Evolutionary conservation across 2,797 vertebrate species (phyloP).

Genomic region (Pseudomugil tenellus): DNA sequence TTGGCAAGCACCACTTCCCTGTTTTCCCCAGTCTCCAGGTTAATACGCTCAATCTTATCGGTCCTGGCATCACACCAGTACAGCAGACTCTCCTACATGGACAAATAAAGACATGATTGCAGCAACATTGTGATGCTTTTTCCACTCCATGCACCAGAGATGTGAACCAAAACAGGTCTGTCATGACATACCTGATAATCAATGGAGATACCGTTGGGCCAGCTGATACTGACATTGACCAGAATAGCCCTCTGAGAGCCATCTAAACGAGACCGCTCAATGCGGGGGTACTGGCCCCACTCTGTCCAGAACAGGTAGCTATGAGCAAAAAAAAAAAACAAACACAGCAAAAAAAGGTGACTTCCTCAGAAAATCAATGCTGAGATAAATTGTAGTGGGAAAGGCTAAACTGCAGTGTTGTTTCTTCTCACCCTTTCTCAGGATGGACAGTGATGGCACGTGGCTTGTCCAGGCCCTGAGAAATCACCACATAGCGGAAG

Average conservation of each 20-base stretch:
- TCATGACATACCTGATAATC: slow-evolving; percentile 89
- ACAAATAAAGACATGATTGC: neutral
- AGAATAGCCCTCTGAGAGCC: slow-evolving; percentile 90
- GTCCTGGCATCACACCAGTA: slow-evolving; percentile 98
- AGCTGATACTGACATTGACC: slow-evolving; percentile 95
- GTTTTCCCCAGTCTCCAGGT: slow-evolving; percentile 94
- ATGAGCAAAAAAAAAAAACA: slow-evolving; percentile 32
- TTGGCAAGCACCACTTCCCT: slow-evolving; percentile 92
- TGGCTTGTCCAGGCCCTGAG: slow-evolving; percentile 95
- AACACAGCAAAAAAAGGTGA: slow-evolving; percentile 8
- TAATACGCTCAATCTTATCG: slow-evolving; percentile 95
- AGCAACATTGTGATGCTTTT: neutral
- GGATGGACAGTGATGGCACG: slow-evolving; percentile 96
- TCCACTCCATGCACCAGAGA: neutral
- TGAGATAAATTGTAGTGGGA: slow-evolving; percentile 22
- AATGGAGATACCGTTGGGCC: slow-evolving; percentile 96
- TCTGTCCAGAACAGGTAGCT: slow-evolving; percentile 98
- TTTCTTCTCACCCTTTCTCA: slow-evolving; percentile 88
- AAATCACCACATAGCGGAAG: slow-evolving; percentile 97
- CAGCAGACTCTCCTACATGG: slow-evolving; percentile 87
- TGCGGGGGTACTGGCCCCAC: slow-evolving; percentile 98
- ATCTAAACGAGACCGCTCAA: slow-evolving; percentile 92
- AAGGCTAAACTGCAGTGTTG: neutral
- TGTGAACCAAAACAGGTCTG: neutral
- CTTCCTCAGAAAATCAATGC: slow-evolving; percentile 21